Percentiles rank a stretch among this genome's conserved stretches.
Evolutionary conservation across 64 coral and sea anemone species (phyloP).

Genomic region (Dendronephthya gigantea): DNA sequence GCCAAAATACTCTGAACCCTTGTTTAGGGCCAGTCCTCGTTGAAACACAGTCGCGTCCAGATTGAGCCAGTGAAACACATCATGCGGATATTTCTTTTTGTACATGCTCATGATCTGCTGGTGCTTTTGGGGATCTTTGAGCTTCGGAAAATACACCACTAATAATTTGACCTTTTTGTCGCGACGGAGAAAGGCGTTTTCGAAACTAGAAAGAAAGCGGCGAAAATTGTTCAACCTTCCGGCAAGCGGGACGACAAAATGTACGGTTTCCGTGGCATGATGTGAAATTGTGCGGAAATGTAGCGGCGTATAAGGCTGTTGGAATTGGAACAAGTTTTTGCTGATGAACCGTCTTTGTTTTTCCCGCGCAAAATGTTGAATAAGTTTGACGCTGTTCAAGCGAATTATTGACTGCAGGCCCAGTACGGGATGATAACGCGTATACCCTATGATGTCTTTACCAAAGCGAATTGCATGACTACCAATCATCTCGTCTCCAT

Average conservation of each 20-base stretch:
- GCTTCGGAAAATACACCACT: neutral
- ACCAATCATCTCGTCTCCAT: neutral
- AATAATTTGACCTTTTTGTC: conserved; percentile 1
- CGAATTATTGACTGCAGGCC: neutral
- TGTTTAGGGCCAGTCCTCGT: neutral
- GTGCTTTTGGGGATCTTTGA: neutral
- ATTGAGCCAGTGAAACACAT: neutral
- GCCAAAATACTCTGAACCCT: neutral
- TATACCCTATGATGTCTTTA: neutral
- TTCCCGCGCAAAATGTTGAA: neutral
- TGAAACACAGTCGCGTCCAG: neutral
- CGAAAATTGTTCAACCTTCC: conserved; percentile 8
- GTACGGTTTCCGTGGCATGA: neutral
- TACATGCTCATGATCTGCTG: neutral
- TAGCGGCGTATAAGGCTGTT: neutral
- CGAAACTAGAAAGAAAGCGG: neutral
- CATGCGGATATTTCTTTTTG: neutral
- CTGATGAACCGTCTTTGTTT: neutral
- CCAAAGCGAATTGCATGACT: neutral
- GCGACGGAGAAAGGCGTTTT: neutral
- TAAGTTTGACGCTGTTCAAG: neutral
- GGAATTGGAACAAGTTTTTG: neutral
- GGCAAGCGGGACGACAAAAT: neutral
- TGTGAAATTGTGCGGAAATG: neutral
- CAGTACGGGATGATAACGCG: neutral